These are phyloP conservation scores for Polyommatus iphigenia DNA, from an alignment of 2,888 invertebrate genomes.

Conservation along the genomic window DNA sequence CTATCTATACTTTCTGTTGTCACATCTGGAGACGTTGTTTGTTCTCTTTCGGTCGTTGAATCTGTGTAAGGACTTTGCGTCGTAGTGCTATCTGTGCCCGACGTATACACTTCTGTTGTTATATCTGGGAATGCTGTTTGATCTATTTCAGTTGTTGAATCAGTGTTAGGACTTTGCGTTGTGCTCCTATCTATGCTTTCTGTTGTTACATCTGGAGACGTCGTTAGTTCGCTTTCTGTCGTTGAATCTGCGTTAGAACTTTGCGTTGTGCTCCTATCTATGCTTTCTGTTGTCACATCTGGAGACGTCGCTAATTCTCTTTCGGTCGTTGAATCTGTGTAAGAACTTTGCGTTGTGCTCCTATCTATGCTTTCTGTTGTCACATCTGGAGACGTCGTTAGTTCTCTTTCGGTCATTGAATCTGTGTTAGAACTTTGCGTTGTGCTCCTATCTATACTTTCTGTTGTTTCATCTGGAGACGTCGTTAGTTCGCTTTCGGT, in stretches of 20 bases:
- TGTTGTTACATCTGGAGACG: neutral
- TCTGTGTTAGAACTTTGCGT: neutral
- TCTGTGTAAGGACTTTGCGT: neutral
- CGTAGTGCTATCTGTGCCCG: neutral
- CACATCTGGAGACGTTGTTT: neutral
- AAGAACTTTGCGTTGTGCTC: too few species aligned
- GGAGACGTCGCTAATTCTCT: neutral
- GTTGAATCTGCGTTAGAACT: neutral
- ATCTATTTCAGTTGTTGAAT: too few species aligned
- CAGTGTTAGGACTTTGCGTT: too few species aligned
- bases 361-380: neutral
- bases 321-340: conserved; percentile 22
- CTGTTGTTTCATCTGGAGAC: neutral
- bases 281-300: conserved; percentile 8
- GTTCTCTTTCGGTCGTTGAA: conserved; percentile 11
- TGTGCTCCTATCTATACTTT: neutral
- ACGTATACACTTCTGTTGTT: too few species aligned
- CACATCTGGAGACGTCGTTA: neutral
- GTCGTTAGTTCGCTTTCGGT: conserved; percentile 4
- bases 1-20: neutral
- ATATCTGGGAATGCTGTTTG: too few species aligned
- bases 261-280: neutral
- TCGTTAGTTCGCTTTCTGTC: neutral
- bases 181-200: neutral
- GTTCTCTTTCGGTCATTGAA: neutral